A percentile compares a stretch with the other conserved stretches of the same genome.
These are phyloP conservation scores for Dioctria rufipes DNA, from an alignment of 2,888 invertebrate species.

Conservation along the genomic window DNA sequence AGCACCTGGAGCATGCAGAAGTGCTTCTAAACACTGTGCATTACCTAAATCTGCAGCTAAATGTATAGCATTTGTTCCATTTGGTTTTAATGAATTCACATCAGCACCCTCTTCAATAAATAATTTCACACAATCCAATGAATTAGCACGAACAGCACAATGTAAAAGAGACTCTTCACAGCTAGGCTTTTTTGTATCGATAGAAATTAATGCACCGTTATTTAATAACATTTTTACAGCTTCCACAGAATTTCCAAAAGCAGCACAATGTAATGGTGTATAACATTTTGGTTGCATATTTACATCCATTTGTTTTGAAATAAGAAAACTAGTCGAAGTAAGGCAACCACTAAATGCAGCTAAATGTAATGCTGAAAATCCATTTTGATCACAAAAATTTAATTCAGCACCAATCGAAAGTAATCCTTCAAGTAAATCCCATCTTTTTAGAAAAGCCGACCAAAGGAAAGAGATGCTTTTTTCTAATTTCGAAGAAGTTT, in stretches of 20 bases:
- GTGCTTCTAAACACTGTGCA: conserved; percentile 81
- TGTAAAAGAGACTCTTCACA: conserved; percentile 86
- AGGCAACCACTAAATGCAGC: conserved; percentile 85
- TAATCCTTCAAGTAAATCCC: conserved; percentile 78
- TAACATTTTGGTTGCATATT: conserved; percentile 81
- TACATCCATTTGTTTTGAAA: conserved; percentile 79
- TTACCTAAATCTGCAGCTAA: conserved; percentile 86
- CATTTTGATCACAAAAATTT: conserved; percentile 80
- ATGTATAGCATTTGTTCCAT: conserved; percentile 86
- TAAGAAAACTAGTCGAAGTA: conserved; percentile 79
- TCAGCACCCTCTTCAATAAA: conserved; percentile 83
- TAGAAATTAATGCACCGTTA: conserved; percentile 79
- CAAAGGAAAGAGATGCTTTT: conserved; percentile 82
- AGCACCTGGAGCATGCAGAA: conserved; percentile 81
- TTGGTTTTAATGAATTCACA: conserved; percentile 82
- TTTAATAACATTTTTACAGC: conserved; percentile 85
- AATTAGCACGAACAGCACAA: conserved; percentile 88
- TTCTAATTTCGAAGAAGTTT: conserved; percentile 77
- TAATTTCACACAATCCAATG: conserved; percentile 83
- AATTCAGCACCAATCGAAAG: conserved; percentile 80
- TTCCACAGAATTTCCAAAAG: conserved; percentile 88
- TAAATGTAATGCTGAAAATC: conserved; percentile 82
- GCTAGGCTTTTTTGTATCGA: conserved; percentile 78
- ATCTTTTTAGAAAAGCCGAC: conserved; percentile 81
- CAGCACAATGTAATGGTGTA: conserved; percentile 90